Evolutionary conservation across 1,140 invertebrate species (phyloP), one percentile per base, ranked within the genome.

Genomic region (Penaeus vannamei): DNA sequence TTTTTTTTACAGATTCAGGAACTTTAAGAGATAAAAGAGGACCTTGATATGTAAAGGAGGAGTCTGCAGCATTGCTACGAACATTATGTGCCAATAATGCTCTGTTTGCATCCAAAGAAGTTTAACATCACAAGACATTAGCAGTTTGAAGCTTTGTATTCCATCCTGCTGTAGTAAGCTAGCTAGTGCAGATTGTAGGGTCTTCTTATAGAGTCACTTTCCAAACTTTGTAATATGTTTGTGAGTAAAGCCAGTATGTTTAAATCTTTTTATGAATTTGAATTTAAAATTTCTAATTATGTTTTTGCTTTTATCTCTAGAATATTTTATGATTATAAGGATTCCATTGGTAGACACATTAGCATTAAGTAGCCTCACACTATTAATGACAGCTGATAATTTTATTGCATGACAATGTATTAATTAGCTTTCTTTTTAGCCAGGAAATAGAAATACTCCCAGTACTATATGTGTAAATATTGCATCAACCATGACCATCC

Each of bases 81-180:
- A 69, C 62, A 42, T 84, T 64, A 66, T 84, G 83, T 84, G 83
- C 83, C 83, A 84, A 84, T 69, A 69, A 84, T 84, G 83, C 62
- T 84, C 83, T 84, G 64, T 42, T 84, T 84, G 64, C 42, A 84
- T 84, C 83, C 83, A 84, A 84, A 69, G 83, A 84, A 46, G 64
- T 84, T 69, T 84, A 69, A 59, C 46, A 32, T 23, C 64, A 32
- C 61, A 22, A 84, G 29, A 64, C 64, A 66, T 61, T 42, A 46
- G 83, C 42, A 29, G n/a, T n/a, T 46, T 84, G 42, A 84, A 69
- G 83, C 83, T 84, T 84, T 84, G 61, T 46, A 60, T 46, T 69
- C 83, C 83, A 26, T 84, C 83, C 62, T 84, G 83, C 64, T 42
- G 64, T 66, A 84, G 83, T 84, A 42, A 84, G 64, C 61, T 64